Percentiles rank a stretch among this genome's conserved stretches.
Conservation (phyloP, 2,888 invertebrate genomes). For the Trypoxylon attenuatum region DNA sequence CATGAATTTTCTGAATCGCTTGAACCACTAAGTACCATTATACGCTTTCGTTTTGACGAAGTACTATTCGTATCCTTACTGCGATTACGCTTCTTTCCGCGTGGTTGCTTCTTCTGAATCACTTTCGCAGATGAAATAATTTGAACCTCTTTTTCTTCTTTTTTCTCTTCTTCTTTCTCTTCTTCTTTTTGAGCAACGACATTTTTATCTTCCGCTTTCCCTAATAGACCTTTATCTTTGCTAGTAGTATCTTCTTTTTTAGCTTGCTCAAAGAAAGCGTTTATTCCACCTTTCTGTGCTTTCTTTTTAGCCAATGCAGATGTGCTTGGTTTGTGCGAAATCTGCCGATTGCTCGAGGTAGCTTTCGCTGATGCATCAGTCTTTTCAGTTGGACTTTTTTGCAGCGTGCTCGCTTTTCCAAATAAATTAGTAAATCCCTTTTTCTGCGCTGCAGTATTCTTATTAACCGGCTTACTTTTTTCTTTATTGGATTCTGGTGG, state of each 20-base stretch:
- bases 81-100: constrained; percentile 60
- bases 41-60: constrained; percentile 64
- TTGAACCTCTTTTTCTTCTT: not conserved
- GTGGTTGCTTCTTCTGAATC: constrained; percentile 34
- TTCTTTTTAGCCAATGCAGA: constrained; percentile 1
- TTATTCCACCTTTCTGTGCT: constrained; percentile 15
- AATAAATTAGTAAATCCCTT: constrained; percentile 64
- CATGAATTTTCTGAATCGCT: constrained; percentile 55
- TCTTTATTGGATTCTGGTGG: not conserved
- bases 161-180: constrained; percentile 6
- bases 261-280: constrained; percentile 17
- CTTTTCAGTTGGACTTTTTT: constrained; percentile 22
- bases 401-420: constrained; percentile 51
- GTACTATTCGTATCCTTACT: constrained; percentile 41
- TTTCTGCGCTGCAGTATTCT: constrained; percentile 40
- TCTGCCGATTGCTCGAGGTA: not conserved
- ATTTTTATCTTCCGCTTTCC: not conserved
- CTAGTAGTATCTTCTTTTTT: not conserved
- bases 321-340: constrained; percentile 12
- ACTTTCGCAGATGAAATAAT: constrained; percentile 6
- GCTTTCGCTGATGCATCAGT: not conserved
- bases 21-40: constrained; percentile 60
- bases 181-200: not conserved
- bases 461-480: constrained; percentile 7
- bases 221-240: not conserved